Conservation (phyloP, 2,888 invertebrate genomes). For the Heliconius ismenius region DNA sequence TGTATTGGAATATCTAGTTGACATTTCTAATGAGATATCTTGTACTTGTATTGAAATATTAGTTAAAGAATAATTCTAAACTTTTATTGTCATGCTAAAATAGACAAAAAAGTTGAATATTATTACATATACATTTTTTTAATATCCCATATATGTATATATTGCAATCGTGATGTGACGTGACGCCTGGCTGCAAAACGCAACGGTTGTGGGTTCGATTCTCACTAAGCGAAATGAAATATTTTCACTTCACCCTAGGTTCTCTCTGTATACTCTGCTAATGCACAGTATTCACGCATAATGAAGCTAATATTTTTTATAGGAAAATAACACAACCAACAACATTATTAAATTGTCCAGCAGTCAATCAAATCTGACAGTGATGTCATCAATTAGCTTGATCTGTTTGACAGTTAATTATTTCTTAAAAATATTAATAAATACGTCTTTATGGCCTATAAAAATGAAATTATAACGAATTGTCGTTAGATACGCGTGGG, state of each 20-base stretch:
- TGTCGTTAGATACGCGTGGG: slow-evolving; percentile 1
- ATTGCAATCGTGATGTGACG: not conserved
- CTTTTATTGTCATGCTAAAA: too few relatives aligned
- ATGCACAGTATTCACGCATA: too few relatives aligned
- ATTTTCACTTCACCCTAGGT: too few relatives aligned
- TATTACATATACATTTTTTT: not conserved
- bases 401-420: slow-evolving; percentile 21
- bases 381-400: slow-evolving; percentile 15
- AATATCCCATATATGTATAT: not conserved
- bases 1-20: not conserved
- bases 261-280: not conserved
- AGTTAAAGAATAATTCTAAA: too few relatives aligned
- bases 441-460: slow-evolving; percentile 11
- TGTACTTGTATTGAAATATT: too few relatives aligned
- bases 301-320: too few relatives aligned
- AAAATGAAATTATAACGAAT: not conserved
- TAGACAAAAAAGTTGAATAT: not conserved
- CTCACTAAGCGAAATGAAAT: too few relatives aligned
- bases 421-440: slow-evolving; percentile 3
- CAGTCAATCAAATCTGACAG: slow-evolving; percentile 5
- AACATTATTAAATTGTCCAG: not conserved
- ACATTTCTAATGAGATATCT: not conserved
- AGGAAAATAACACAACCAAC: not conserved
- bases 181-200: too few relatives aligned
- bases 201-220: too few relatives aligned